Evolutionary conservation across 1,140 invertebrate species (phyloP).

Genomic region (Psilanteris sp.): DNA sequence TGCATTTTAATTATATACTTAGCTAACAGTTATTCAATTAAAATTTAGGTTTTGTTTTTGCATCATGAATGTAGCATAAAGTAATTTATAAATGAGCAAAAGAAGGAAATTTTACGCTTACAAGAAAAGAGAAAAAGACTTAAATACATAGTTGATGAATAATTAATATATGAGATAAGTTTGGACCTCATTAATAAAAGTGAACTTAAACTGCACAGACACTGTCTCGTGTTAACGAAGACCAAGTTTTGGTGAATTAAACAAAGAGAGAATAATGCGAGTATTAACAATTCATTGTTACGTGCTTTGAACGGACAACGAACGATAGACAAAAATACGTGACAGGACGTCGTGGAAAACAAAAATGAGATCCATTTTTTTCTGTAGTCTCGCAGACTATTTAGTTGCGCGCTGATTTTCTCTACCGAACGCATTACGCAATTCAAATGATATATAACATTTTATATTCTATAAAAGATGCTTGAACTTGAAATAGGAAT

Average conservation of each 20-base stretch:
- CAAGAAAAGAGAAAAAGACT: constrained; percentile 9
- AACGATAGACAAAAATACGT: constrained; percentile 16
- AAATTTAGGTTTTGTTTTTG: too few relatives aligned
- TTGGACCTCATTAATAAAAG: constrained; percentile 16
- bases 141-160: constrained; percentile 1
- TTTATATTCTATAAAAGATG: too few relatives aligned
- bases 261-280: constrained; percentile 30
- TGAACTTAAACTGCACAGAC: background rate
- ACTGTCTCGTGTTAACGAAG: background rate
- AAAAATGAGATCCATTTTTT: constrained; percentile 16
- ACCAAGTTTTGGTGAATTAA: constrained; percentile 11
- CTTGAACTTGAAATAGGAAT: too few relatives aligned
- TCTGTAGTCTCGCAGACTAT: constrained; percentile 26
- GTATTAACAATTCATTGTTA: constrained; percentile 33
- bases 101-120: constrained; percentile 9
- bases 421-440: constrained; percentile 17
- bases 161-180: constrained; percentile 16
- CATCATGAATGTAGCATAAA: background rate
- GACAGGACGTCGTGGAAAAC: background rate
- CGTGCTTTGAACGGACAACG: constrained; percentile 7
- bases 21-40: too few relatives aligned
- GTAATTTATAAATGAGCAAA: constrained; percentile 12
- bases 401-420: constrained; percentile 25
- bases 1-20: too few relatives aligned
- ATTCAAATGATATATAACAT: too few relatives aligned